These are phyloP conservation scores for Catocala sponsa DNA, from an alignment of 2,888 invertebrate genomes.

Conservation along the genomic window DNA sequence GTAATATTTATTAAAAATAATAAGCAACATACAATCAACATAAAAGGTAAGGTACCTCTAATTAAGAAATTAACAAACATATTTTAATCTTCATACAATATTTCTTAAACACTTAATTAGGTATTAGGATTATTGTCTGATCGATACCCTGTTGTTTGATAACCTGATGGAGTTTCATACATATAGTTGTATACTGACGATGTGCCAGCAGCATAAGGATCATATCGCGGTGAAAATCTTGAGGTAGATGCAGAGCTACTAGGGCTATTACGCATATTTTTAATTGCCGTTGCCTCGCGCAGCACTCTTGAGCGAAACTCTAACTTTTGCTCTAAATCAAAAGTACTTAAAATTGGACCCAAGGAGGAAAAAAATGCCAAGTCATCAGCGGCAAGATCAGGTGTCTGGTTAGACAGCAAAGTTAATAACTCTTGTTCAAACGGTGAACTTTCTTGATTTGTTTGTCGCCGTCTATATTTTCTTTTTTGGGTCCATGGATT, in stretches of 20 bases:
- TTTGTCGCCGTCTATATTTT: conserved; percentile 25
- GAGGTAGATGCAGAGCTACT: conserved; percentile 32
- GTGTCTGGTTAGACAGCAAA: conserved; percentile 42
- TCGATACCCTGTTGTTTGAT: no score
- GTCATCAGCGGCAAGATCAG: conserved; percentile 42
- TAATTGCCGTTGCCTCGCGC: conserved; percentile 32
- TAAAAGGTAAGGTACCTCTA: no score
- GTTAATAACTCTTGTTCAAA: conserved; percentile 33
- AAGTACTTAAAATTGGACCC: conserved; percentile 42
- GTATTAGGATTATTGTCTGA: no score
- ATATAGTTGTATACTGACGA: no score
- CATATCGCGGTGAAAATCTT: conserved; percentile 13
- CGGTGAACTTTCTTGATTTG: conserved; percentile 19
- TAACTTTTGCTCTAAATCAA: conserved; percentile 45
- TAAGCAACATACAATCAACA: no score
- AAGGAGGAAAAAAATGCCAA: conserved; percentile 14
- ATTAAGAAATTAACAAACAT: no score
- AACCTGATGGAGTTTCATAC: no score
- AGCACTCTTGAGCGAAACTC: conserved; percentile 48
- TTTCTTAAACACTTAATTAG: no score
- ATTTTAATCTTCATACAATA: no score
- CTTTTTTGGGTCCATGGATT: no score
- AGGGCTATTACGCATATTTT: conserved; percentile 23
- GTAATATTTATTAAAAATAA: no score
- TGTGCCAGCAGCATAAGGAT: background rate